Percentiles rank a stretch among this genome's conserved stretches.
These are phyloP conservation scores for Autographa gamma DNA, from an alignment of 2,888 invertebrate species.

Conservation along the genomic window DNA sequence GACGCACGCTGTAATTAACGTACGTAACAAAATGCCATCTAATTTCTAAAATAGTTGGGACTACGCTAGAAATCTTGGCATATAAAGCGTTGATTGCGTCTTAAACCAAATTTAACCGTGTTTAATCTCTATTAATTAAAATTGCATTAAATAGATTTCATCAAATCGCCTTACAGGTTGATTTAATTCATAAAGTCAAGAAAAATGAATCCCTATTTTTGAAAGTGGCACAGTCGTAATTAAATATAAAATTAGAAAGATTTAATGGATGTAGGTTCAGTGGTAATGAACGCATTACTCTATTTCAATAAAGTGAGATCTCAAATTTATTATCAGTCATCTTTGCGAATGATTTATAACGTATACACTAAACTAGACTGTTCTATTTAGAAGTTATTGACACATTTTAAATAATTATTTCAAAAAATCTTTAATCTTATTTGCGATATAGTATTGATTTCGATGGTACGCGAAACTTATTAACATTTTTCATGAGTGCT, in stretches of 20 bases:
- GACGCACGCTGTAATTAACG: neutral
- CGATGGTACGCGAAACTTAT: neutral
- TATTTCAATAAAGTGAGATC: conserved; percentile 39
- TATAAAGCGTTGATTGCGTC: conserved; percentile 6
- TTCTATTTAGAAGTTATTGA: conserved; percentile 31
- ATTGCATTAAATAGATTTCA: no score
- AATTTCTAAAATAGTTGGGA: neutral
- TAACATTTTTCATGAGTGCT: conserved; percentile 44
- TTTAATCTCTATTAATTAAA: no score
- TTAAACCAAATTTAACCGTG: no score
- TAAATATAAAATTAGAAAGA: conserved; percentile 6
- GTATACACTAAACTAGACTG: conserved; percentile 8
- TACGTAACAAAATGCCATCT: neutral
- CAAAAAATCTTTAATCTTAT: conserved; percentile 19
- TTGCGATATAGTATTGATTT: neutral
- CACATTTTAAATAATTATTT: conserved; percentile 14
- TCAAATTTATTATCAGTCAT: conserved; percentile 15
- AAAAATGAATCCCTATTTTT: conserved; percentile 11
- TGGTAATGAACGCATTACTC: conserved; percentile 24
- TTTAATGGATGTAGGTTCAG: conserved; percentile 5
- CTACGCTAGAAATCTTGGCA: neutral
- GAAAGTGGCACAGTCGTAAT: conserved; percentile 1
- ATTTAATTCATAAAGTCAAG: conserved; percentile 22
- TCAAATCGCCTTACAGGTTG: neutral
- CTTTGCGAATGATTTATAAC: conserved; percentile 40